Conservation (phyloP, 2,888 invertebrate genomes). For the Pyrrhia umbra region DNA sequence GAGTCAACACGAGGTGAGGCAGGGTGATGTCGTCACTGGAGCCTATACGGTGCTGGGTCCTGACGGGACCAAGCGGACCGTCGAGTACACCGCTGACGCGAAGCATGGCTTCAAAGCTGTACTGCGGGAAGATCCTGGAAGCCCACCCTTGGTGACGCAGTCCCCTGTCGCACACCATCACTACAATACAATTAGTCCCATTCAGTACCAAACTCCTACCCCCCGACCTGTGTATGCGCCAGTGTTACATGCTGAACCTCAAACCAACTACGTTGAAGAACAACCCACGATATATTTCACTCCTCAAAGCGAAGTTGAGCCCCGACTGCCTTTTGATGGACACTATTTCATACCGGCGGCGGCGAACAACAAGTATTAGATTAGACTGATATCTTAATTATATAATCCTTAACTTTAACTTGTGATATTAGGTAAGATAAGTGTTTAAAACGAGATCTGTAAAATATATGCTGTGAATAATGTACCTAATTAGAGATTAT, state of each 20-base stretch:
- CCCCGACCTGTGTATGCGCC: slow-evolving; percentile 51
- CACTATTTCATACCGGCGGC: slow-evolving; percentile 77
- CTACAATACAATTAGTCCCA: slow-evolving; percentile 26
- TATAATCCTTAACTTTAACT: slow-evolving; percentile 28
- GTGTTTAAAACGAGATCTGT: slow-evolving; percentile 28
- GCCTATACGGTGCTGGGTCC: slow-evolving; percentile 85
- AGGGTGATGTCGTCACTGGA: slow-evolving; percentile 82
- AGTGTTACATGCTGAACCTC: slow-evolving; percentile 46
- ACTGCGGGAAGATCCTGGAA: slow-evolving; percentile 82
- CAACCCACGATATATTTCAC: slow-evolving; percentile 70
- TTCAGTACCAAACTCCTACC: slow-evolving; percentile 42
- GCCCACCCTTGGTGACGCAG: slow-evolving; percentile 36
- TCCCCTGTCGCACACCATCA: slow-evolving; percentile 7
- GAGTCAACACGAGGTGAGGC: slow-evolving; percentile 82
- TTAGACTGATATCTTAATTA: slow-evolving; percentile 15
- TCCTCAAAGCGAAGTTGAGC: slow-evolving; percentile 72
- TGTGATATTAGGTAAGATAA: slow-evolving; percentile 62
- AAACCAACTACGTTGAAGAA: slow-evolving; percentile 47
- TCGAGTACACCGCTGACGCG: slow-evolving; percentile 87
- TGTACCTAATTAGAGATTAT: slow-evolving; percentile 41
- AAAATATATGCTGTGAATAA: slow-evolving; percentile 54
- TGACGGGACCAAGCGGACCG: slow-evolving; percentile 84
- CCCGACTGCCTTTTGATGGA: slow-evolving; percentile 64
- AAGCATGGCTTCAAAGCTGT: slow-evolving; percentile 89
- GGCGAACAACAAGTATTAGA: slow-evolving; percentile 46